Conservation (phyloP, 2,888 invertebrate species). For the Agrotis puta region DNA sequence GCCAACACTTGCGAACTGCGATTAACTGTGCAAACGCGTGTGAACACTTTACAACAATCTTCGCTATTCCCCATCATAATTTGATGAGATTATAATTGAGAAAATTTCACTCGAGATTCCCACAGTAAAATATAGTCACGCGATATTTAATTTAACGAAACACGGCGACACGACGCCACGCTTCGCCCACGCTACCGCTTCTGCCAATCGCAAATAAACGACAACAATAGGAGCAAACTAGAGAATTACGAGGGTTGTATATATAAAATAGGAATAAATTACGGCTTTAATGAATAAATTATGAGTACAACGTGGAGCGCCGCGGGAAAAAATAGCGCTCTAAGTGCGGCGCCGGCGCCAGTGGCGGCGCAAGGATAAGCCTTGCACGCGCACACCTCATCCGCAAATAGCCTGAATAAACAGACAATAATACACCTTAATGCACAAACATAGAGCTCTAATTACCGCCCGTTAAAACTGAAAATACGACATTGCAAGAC, state of each 20-base stretch:
- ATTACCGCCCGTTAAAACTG: constrained; percentile 52
- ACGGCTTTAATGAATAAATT: constrained; percentile 89
- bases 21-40: constrained; percentile 52
- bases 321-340: constrained; percentile 87
- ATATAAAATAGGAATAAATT: constrained; percentile 85
- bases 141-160: constrained; percentile 76
- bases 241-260: constrained; percentile 78
- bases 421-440: constrained; percentile 72
- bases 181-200: constrained; percentile 70
- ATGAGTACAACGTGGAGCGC: constrained; percentile 82
- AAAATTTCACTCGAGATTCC: constrained; percentile 72
- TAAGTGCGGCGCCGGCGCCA: constrained; percentile 90
- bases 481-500: constrained; percentile 75
- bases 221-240: constrained; percentile 83
- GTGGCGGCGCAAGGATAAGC: constrained; percentile 84
- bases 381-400: constrained; percentile 78
- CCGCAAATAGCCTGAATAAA: constrained; percentile 68
- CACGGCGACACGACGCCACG: constrained; percentile 60
- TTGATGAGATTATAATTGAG: constrained; percentile 61
- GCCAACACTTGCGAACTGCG: constrained; percentile 61
- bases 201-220: constrained; percentile 71
- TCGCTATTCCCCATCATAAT: constrained; percentile 38
- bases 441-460: constrained; percentile 63
- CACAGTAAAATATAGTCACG: constrained; percentile 77
- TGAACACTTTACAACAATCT: constrained; percentile 57